phyloP scores from a whole-genome alignment of 2,797 vertebrate species.

The Tapirus indicus region DNA sequence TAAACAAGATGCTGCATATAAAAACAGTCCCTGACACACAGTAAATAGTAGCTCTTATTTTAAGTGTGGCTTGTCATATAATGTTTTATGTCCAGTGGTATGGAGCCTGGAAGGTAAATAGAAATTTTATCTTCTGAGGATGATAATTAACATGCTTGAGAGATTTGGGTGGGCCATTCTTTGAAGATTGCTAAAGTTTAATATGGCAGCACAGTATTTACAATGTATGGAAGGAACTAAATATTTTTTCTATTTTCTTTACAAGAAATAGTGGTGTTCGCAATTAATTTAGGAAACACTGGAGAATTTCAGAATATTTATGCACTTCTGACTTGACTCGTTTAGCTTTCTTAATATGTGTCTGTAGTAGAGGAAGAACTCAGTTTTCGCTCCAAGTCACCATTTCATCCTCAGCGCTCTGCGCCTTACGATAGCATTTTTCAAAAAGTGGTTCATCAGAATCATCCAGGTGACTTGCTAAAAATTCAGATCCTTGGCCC shows the following conservation, averaged over 20 bases:
- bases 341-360: slow-evolving; percentile 41
- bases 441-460: slow-evolving; percentile 44
- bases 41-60: slow-evolving; percentile 37
- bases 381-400: slow-evolving; percentile 29
- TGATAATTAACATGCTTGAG: slow-evolving; percentile 59
- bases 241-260: slow-evolving; percentile 53
- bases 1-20: slow-evolving; percentile 42
- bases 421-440: slow-evolving; percentile 25
- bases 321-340: not conserved
- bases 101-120: slow-evolving; percentile 33
- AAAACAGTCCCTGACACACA: not conserved
- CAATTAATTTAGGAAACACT: slow-evolving; percentile 36
- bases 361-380: slow-evolving; percentile 20
- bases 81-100: slow-evolving; percentile 33
- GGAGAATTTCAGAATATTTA: slow-evolving; percentile 15
- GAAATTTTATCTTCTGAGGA: slow-evolving; percentile 44
- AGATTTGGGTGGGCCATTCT: slow-evolving; percentile 12
- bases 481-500: slow-evolving; percentile 57
- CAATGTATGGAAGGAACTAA: slow-evolving; percentile 45
- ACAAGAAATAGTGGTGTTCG: not conserved
- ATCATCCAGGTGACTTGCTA: slow-evolving; percentile 14
- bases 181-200: slow-evolving; percentile 53
- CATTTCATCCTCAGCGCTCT: not conserved
- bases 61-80: not conserved
- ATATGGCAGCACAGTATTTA: slow-evolving; percentile 45